Conservation (phyloP, 2,797 vertebrate species). For the Momotus momota region DNA sequence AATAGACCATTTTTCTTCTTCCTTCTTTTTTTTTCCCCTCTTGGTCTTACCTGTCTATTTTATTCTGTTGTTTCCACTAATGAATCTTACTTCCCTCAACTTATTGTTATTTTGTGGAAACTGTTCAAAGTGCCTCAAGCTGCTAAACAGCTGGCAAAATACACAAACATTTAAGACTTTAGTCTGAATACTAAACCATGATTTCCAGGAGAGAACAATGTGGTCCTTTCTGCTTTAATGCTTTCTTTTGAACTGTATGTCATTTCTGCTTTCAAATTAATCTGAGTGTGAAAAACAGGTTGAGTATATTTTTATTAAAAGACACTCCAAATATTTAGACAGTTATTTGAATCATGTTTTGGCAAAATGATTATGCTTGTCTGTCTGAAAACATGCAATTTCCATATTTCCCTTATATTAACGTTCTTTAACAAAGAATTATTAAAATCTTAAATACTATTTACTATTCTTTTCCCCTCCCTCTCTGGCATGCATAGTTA, state of each 20-base stretch:
- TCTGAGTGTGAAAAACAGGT: conserved; percentile 74
- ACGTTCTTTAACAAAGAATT: conserved; percentile 77
- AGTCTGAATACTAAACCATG: conserved; percentile 74
- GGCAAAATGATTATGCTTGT: conserved; percentile 78
- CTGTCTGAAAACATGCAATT: conserved; percentile 80
- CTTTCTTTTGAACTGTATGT: conserved; percentile 78
- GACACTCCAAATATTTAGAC: conserved; percentile 82
- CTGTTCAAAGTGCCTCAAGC: conserved; percentile 75
- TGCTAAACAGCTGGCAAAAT: conserved; percentile 73
- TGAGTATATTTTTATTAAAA: conserved; percentile 74
- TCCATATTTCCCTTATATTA: conserved; percentile 77
- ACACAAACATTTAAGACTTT: conserved; percentile 75
- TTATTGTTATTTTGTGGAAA: conserved; percentile 72
- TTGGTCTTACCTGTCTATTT: not conserved
- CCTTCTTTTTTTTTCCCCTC: no score
- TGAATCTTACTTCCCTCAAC: conserved; percentile 52
- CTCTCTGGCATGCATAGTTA: conserved; percentile 45
- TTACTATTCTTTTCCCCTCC: conserved; percentile 72
- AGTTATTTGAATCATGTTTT: conserved; percentile 79
- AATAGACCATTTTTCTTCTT: not conserved
- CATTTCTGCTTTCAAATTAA: conserved; percentile 78
- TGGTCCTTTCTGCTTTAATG: conserved; percentile 75
- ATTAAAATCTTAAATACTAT: conserved; percentile 81
- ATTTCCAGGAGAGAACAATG: conserved; percentile 75
- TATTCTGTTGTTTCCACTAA: not conserved